Evolutionary conservation across 2,797 vertebrate genomes (phyloP).

Genomic region (Acanthis flammea): DNA sequence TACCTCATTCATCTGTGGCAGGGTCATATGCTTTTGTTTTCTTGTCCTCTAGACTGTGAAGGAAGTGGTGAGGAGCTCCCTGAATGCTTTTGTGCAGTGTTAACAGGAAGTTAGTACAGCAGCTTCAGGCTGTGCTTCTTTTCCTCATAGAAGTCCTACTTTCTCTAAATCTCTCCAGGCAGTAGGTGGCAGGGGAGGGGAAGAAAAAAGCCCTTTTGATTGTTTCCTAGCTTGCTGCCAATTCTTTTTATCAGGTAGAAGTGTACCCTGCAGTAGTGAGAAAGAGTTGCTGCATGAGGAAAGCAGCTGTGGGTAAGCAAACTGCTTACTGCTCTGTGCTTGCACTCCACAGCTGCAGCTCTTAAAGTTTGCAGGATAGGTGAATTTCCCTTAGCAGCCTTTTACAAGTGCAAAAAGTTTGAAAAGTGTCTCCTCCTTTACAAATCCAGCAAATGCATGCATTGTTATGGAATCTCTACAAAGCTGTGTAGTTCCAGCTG

Average conservation of each 20-base stretch:
- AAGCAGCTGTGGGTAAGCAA: not conserved
- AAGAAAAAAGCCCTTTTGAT: not conserved
- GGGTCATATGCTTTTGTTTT: not conserved
- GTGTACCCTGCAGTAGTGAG: not conserved
- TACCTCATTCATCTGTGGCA: not conserved
- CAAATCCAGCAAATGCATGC: not conserved
- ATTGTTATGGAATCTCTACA: not conserved
- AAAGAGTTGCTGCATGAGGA: not conserved
- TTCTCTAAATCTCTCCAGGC: not conserved
- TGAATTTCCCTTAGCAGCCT: not conserved
- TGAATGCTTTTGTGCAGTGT: not conserved
- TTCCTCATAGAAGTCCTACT: not conserved
- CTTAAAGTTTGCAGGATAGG: not conserved
- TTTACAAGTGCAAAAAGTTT: not conserved
- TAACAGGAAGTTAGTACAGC: not conserved
- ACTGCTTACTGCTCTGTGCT: not conserved
- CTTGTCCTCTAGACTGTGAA: not conserved
- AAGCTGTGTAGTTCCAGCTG: conserved; percentile 5
- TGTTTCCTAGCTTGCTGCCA: not conserved
- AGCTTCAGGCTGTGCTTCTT: not conserved
- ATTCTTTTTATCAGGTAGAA: not conserved
- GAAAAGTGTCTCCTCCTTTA: not conserved
- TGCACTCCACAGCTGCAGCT: not conserved
- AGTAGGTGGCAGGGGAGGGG: not conserved
- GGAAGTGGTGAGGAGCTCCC: not conserved